Percentiles rank a stretch among this genome's conserved stretches.
Evolutionary conservation across 2,797 vertebrate species (phyloP).

Genomic region (Carapus acus): DNA sequence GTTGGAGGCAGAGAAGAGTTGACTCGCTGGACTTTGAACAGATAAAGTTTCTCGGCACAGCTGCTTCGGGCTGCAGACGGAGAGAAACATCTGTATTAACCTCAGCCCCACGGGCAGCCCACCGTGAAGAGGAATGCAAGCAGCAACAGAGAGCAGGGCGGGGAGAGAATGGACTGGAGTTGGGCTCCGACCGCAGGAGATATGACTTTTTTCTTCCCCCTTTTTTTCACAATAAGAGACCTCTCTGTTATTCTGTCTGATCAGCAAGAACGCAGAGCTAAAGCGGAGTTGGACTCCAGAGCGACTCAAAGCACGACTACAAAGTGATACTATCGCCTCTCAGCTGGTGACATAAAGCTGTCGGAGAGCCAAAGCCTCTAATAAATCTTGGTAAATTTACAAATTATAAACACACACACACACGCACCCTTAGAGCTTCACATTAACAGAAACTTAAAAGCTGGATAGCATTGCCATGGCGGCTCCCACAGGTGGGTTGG

Average conservation of each 20-base stretch:
- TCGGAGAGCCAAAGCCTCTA: slow-evolving; percentile 36
- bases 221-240: background rate
- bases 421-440: slow-evolving; percentile 37
- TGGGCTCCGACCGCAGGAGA: slow-evolving; percentile 10
- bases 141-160: slow-evolving; percentile 56
- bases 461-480: slow-evolving; percentile 30
- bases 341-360: slow-evolving; percentile 42
- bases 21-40: slow-evolving; percentile 75
- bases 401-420: slow-evolving; percentile 44
- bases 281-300: background rate
- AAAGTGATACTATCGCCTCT: slow-evolving; percentile 46
- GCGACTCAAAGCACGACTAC: slow-evolving; percentile 26
- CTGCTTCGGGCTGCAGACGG: slow-evolving; percentile 81
- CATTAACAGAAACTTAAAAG: slow-evolving; percentile 30
- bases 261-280: slow-evolving; percentile 19
- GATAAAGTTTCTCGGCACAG: slow-evolving; percentile 86
- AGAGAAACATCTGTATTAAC: slow-evolving; percentile 96
- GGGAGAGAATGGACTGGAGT: slow-evolving; percentile 36
- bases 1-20: slow-evolving; percentile 20
- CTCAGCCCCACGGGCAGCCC: slow-evolving; percentile 83
- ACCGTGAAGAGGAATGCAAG: slow-evolving; percentile 84
- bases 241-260: slow-evolving; percentile 3
- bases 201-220: slow-evolving; percentile 27
- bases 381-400: slow-evolving; percentile 55
- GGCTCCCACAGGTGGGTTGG: slow-evolving; percentile 40